Conservation (phyloP, 2,113 vertebrate genomes). For the Haemorhous mexicanus region DNA sequence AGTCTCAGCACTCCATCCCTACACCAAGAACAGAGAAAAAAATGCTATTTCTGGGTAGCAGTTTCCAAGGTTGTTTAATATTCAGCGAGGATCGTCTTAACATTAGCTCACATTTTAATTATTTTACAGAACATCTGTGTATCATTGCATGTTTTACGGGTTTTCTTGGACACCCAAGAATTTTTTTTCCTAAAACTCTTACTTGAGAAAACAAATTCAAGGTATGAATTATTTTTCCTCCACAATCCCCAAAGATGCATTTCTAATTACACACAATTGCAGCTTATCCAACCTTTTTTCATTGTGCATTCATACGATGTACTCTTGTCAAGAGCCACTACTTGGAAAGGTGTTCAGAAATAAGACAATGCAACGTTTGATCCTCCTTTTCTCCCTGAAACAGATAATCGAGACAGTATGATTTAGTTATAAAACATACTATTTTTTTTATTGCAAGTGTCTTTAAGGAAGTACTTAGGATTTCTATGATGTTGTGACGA, state of each 20-base stretch:
- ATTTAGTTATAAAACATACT: neutral
- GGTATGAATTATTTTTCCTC: neutral
- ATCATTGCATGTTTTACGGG: neutral
- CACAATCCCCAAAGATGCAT: neutral
- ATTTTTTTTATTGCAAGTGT: neutral
- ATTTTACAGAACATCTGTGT: constrained; percentile 22
- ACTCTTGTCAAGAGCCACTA: neutral
- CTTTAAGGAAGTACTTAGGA: neutral
- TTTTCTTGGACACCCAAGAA: neutral
- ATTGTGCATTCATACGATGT: rapidly evolving
- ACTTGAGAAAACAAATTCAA: neutral
- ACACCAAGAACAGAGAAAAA: neutral
- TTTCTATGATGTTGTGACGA: neutral
- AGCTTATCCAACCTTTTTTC: neutral
- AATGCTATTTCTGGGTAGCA: neutral
- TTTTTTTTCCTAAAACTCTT: neutral
- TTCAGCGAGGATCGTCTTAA: constrained; percentile 12
- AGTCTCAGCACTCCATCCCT: neutral
- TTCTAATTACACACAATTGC: neutral
- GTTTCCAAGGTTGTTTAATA: constrained; percentile 26
- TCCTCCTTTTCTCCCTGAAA: neutral
- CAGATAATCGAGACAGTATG: neutral
- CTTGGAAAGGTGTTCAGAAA: neutral
- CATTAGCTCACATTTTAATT: neutral
- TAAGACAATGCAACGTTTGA: neutral